Evolutionary conservation across 1,140 invertebrate species (phyloP), one percentile per base, ranked within the genome.

Genomic region (Papilio aristodemus): DNA sequence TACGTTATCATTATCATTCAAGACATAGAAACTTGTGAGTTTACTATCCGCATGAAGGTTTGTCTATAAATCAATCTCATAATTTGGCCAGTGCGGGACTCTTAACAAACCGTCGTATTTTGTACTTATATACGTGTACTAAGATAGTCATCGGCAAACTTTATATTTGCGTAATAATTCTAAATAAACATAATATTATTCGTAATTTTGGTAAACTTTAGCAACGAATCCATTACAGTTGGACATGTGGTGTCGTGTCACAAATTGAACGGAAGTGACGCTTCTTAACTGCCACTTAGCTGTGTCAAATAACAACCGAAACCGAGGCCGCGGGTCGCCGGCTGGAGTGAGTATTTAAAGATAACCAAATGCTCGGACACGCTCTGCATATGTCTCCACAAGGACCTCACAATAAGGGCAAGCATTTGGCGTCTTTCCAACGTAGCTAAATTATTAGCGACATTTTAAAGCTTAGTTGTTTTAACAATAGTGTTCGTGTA

Each of bases 381-480:
- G 46, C 19, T 54, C 46, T 54, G 9, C 14, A 17, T 19, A 54
- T 22, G 46, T 54, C 46, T 54, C 14, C 43, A 46, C 43, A 46
- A 54, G 46, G 46, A 54, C 46, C 46, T 19, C 19, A 54, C 46
- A 54, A 54, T 54, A 54, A 54, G 46, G 46, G 46, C 46, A 54
- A 54, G 46, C 46, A 25, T 54, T 54, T 54, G 46, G 46, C 46
- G 7, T 25, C 46, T 54, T 22, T 54, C 46, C 46, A 54, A 9
- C 19, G 11, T 22, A 11, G 46, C 46, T 19, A 19, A 17, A 22
- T 10, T 54, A 54, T 54, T 54, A 54, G 46, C 46, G 19, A 54
- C 46, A 22, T 54, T 22, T 54, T 54, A 54, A 19, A 22, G 10
- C 19, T 54, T 2, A 3, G 43, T 14, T 14, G 17, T 46, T 46